Evolutionary conservation across 2,797 vertebrate genomes (phyloP), one percentile per base, ranked within the genome.

Genomic region (Mus minutoides): DNA sequence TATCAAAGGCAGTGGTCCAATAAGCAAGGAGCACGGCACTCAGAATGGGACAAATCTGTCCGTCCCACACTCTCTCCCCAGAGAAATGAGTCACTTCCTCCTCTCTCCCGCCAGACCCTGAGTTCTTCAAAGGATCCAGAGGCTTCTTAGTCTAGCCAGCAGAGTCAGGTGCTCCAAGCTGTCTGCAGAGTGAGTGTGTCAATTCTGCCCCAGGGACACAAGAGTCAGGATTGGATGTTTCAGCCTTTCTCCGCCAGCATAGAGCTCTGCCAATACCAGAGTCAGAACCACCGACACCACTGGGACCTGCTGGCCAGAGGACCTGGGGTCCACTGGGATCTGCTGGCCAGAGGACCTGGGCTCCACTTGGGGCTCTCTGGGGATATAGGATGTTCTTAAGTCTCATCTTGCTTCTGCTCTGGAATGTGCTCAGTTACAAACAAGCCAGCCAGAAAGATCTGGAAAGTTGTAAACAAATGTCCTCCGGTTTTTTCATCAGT

Each of bases 401-500:
- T 13, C 80, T 40, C 4, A 24, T 46, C 82, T 49, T 82, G 58
- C 89, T 31, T 85, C 58, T 58, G 62, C 40, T 64, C 60, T 0
- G 0, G 21, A 75, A 6, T 8, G 9, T 0, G 8, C 31, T 40
- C 83, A 91, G 43, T 69, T 37, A 52, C 78, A 37, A 69, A 80
- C 21, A 37, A 88, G 69, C 71, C 58, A 40, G 75, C 60, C 54
- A 78, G 91, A 62, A 88, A 94, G 90, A 83, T 80, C 64, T 78
- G 16, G 83, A 92, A 78, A 46, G 83, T 40, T 88, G 49, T 56
- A 93, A 96, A 95, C 90, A 92, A 91, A 82, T 24, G 34, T 17
- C 85, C 52, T 90, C 83, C 69, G 88, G 52, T 69, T 84, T 90
- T 96, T 52, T 69, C 84, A 95, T 77, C 93, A 78, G 73, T 24